Evolutionary conservation across 2,888 invertebrate genomes (phyloP), one percentile per base, ranked within the genome.

Genomic region (Limulus polyphemus): DNA sequence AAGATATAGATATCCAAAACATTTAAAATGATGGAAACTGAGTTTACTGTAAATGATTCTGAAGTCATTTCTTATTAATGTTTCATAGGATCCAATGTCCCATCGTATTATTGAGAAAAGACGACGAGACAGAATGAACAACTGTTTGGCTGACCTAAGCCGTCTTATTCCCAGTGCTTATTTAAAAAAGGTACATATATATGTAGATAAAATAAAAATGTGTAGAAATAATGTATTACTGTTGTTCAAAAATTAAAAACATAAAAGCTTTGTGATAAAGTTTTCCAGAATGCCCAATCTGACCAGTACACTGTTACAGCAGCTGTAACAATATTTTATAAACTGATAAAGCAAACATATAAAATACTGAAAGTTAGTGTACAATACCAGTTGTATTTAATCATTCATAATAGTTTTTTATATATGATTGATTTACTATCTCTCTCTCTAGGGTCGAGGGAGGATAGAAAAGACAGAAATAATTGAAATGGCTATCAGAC

Each of bases 391-490:
- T 32, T 32, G 1, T 32, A 32, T 32, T 32, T 32, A 32, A 54
- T 14, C 4, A 54, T 52, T 32, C 1, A 12, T 14, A 65, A 16
- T 47, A 58, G 52, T 55, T 14, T 47, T 52, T 32, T 50, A 47
- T 56, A 47, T 56, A 60, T 50, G 14, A 59, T 61, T 58, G 63
- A 65, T 71, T 32, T 32, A 32, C 7, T 3, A 32, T 32, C 32
- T 32, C 32, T 32, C 32, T 32, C 32, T 5, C 48, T 70, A 78
- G 77, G 94, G 94, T 10, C 84, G 95, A 61, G 95, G 95, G 14
- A 82, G 97, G 54, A 90, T 97, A 57, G 97, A 97, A 76, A 97
- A 97, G 79, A 95, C 95, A 0, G 95, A 97, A 79, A 95, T 97
- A 65, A 94, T 97, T 63, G 95, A 97, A 79, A 93, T 95, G 93